These are phyloP conservation scores for Steromphala cineraria DNA, from an alignment of 2,888 invertebrate species.

Conservation along the genomic window DNA sequence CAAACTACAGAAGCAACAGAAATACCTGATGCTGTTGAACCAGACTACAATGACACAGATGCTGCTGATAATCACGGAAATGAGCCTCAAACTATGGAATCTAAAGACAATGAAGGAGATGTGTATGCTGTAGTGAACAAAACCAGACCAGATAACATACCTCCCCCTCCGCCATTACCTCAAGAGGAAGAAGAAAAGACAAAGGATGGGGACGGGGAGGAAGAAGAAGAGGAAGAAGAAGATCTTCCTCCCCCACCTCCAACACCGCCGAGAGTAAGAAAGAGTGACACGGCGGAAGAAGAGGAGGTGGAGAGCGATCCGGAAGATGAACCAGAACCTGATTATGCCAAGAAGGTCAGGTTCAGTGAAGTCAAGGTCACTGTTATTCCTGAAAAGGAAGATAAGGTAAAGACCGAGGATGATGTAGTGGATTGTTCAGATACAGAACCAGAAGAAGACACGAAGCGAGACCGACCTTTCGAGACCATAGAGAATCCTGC, in stretches of 20 bases:
- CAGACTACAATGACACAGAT: not conserved
- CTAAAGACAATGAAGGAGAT: no score
- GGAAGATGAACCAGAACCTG: conserved; percentile 53
- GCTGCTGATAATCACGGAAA: not conserved
- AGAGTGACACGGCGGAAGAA: not conserved
- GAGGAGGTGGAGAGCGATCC: not conserved
- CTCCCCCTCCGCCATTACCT: not conserved
- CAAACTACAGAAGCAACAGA: not conserved
- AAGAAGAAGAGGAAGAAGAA: conserved; percentile 28
- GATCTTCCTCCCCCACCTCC: not conserved
- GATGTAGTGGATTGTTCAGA: not conserved
- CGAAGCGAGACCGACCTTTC: not conserved
- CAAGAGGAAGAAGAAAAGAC: not conserved
- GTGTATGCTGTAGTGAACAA: no score
- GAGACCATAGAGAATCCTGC: not conserved
- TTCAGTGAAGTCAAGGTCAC: conserved; percentile 32
- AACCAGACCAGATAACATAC: no score
- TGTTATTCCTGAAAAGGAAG: not conserved
- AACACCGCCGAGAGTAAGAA: not conserved
- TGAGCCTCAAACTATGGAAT: not conserved
- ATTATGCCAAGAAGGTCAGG: conserved; percentile 59
- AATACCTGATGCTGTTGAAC: not conserved
- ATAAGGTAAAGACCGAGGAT: not conserved
- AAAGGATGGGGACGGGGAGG: not conserved
- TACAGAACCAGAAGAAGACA: not conserved